Conservation (phyloP, 2,113 vertebrate species). For the Dromiciops gliroides region DNA sequence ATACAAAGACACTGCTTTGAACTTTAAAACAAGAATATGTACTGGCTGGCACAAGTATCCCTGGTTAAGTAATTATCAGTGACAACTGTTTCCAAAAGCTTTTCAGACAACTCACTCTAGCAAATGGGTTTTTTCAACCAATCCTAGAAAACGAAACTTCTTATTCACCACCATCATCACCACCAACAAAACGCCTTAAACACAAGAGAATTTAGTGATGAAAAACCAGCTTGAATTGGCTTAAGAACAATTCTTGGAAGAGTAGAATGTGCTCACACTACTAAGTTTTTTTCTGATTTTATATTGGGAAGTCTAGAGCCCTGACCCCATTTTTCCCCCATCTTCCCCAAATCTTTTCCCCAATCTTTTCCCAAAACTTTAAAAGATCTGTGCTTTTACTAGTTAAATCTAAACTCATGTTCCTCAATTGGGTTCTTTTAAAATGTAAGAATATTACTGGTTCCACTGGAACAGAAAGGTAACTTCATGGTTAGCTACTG, state of each 20-base stretch:
- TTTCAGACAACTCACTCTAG: neutral
- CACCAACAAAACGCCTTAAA: neutral
- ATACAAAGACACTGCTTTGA: slow-evolving; percentile 26
- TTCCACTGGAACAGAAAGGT: neutral
- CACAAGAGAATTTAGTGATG: neutral
- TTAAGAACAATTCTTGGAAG: slow-evolving; percentile 71
- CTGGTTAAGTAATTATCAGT: slow-evolving; percentile 25
- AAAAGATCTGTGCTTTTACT: neutral
- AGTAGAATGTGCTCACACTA: neutral
- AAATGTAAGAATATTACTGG: neutral
- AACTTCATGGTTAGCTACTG: neutral
- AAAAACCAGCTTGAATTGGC: slow-evolving; percentile 24
- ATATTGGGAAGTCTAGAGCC: neutral
- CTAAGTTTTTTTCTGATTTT: slow-evolving; percentile 64
- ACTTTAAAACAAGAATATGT: neutral
- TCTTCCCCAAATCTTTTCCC: neutral
- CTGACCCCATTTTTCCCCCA: slow-evolving; percentile 7
- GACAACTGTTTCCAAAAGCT: neutral
- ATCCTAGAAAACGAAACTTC: neutral
- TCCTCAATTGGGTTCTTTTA: neutral
- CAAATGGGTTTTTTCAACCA: neutral
- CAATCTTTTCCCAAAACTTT: neutral
- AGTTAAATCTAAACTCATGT: slow-evolving; percentile 5
- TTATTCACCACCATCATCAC: neutral
- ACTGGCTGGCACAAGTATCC: neutral